Base-by-base conservation (phyloP, 2,113 vertebrate genomes). In the Steatornis caripensis region DNA sequence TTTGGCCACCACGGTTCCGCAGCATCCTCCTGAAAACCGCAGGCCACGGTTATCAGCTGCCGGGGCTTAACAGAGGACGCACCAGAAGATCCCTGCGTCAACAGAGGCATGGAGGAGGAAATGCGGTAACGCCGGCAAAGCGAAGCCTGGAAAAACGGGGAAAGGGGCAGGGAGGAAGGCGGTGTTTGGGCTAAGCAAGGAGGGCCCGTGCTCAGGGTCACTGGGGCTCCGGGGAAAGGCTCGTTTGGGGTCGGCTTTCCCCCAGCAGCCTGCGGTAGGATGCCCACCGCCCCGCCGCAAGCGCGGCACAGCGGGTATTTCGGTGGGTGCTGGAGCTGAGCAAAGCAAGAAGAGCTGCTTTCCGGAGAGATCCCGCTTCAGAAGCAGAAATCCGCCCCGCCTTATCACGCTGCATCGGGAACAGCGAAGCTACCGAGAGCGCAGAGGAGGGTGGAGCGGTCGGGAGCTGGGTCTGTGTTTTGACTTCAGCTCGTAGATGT, bases 111-210 rank as follows among this genome's bases (percentile, higher is more conserved):
- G 10, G 62, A 80, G 66, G 46, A 66, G 66, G 71, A 68, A 62
- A 51, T 0, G 2, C 1, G 3, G 45, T 1, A 9, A 51, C 9
- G 3, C 8, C 0, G 0, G 70, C 49, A 68, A n/a, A n/a, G n/a
- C n/a, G n/a, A 45, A 37, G 68, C 53, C 53, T 46, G 45, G 86
- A 9, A 24, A 54, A 34, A 2, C 1, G 29, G 15, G 51, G 36
- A 32, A 26, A 17, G 46, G 32, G 34, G 49, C 69, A 11, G 45
- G 60, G 60, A 60, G 37, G 49, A 36, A n/a, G 26, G 20, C 7
- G 41, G 4, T 21, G 45, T 6, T 16, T 15, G 61, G n/a, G 6
- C 32, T 12, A 8, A 58, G 46, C 57, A 27, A n/a, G 62, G 62
- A 69, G 32, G 64, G 29, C 21, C 62, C 58, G 41, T 2, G 20